These are phyloP conservation scores for Metridium senile DNA, from an alignment of 92 coral and sea anemone genomes.

Conservation along the genomic window DNA sequence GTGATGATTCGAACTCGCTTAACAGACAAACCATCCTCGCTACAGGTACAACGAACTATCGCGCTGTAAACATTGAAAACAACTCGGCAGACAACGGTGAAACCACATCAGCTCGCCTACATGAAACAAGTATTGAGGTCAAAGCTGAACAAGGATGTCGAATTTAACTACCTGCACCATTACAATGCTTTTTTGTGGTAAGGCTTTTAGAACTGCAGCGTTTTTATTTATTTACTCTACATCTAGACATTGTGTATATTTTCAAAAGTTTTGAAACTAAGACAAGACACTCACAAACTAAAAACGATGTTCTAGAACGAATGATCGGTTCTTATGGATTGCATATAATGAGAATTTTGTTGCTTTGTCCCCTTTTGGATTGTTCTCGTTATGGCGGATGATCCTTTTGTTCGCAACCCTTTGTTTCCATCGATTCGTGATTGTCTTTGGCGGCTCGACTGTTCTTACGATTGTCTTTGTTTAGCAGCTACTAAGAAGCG, in stretches of 20 bases:
- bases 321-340: constrained; percentile 8
- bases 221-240: constrained; percentile 29
- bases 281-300: neutral
- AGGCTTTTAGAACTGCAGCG: constrained; percentile 8
- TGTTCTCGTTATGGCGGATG: constrained; percentile 22
- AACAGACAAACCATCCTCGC: neutral
- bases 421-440: neutral
- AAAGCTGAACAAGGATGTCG: constrained; percentile 93
- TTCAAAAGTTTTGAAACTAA: constrained; percentile 13
- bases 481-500: neutral
- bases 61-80: no score
- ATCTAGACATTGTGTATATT: constrained; percentile 19
- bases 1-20: constrained; percentile 9
- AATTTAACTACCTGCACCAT: constrained; percentile 29
- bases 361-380: constrained; percentile 18
- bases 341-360: constrained; percentile 26
- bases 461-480: neutral
- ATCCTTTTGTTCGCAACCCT: neutral
- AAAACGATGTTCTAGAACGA: neutral
- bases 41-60: constrained; percentile 22
- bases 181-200: constrained; percentile 10
- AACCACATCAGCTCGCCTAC: constrained; percentile 29
- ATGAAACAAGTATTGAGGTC: constrained; percentile 78
- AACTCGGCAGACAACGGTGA: neutral
- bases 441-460: constrained; percentile 23